A percentile compares a stretch with the other conserved stretches of the same genome.
Evolutionary conservation across 64 coral and sea anemone species (phyloP).

Genomic region (Montipora efflorescens): DNA sequence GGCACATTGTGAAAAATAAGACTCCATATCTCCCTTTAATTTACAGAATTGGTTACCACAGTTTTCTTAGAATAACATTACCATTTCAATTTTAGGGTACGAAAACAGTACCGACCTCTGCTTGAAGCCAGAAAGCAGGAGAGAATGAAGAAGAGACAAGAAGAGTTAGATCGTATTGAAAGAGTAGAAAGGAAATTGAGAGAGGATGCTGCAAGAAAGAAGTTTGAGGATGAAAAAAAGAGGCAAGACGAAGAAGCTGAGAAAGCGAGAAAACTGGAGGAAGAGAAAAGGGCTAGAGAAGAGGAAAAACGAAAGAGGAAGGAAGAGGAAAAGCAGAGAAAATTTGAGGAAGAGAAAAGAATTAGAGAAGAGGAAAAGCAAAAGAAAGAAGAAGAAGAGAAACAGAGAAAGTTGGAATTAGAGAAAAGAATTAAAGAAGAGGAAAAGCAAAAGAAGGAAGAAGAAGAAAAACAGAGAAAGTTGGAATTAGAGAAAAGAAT

Average conservation of each 20-base stretch:
- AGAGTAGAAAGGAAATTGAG: slow-evolving; percentile 66
- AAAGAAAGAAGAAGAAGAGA: slow-evolving; percentile 1
- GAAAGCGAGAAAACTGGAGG: slow-evolving; percentile 22
- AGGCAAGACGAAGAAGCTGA: slow-evolving; percentile 29
- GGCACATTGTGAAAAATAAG: too few species aligned
- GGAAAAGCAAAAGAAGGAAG: slow-evolving; percentile 27
- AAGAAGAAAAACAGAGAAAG: slow-evolving; percentile 34
- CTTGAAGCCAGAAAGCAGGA: slow-evolving; percentile 49
- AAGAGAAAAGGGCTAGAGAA: slow-evolving; percentile 2
- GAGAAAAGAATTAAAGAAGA: slow-evolving; percentile 51
- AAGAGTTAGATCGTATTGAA: slow-evolving; percentile 77
- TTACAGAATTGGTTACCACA: not conserved
- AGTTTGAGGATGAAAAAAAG: slow-evolving; percentile 4
- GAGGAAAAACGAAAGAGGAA: not conserved
- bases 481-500: not conserved
- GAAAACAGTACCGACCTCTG: slow-evolving; percentile 55
- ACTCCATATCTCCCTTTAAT: not conserved
- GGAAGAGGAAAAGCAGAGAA: not conserved
- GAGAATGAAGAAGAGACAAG: slow-evolving; percentile 56
- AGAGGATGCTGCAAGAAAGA: slow-evolving; percentile 62
- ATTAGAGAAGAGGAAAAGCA: not conserved
- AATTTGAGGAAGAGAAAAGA: not conserved
- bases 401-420: not conserved
- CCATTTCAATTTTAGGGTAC: slow-evolving; percentile 44
- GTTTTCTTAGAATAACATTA: not conserved